These are phyloP conservation scores for Mormyrus proboscirostris DNA, from an alignment of 2,797 vertebrate genomes.

Conservation along the genomic window DNA sequence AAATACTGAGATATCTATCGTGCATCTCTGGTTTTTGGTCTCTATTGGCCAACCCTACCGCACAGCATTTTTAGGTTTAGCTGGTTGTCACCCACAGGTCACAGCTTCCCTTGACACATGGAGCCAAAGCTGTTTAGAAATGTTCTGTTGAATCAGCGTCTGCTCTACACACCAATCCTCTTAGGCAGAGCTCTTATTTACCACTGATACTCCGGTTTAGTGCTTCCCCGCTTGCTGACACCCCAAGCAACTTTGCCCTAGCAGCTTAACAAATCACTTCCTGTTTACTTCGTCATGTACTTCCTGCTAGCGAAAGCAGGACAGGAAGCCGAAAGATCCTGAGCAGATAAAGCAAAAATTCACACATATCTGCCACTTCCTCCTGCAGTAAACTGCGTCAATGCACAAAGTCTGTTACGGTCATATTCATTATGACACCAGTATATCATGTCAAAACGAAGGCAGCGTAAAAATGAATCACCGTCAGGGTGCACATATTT, in stretches of 20 bases:
- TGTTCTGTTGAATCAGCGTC: background rate
- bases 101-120: background rate
- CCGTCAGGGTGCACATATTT: background rate
- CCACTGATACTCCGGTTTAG: background rate
- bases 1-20: background rate
- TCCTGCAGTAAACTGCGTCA: background rate
- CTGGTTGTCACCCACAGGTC: background rate
- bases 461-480: background rate
- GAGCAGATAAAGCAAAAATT: background rate
- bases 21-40: background rate
- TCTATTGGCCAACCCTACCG: background rate
- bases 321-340: background rate
- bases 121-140: conserved; percentile 1
- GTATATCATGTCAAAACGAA: background rate
- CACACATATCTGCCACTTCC: background rate
- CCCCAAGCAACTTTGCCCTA: background rate
- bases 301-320: background rate
- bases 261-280: background rate
- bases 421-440: background rate
- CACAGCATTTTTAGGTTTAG: background rate
- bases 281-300: background rate
- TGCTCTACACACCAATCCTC: background rate
- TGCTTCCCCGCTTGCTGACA: background rate
- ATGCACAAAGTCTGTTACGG: background rate
- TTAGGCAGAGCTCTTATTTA: background rate